Percentiles rank a stretch among this genome's conserved stretches.
phyloP scores from a whole-genome alignment of 2,797 vertebrate genomes.

The Gymnocypris eckloni region DNA sequence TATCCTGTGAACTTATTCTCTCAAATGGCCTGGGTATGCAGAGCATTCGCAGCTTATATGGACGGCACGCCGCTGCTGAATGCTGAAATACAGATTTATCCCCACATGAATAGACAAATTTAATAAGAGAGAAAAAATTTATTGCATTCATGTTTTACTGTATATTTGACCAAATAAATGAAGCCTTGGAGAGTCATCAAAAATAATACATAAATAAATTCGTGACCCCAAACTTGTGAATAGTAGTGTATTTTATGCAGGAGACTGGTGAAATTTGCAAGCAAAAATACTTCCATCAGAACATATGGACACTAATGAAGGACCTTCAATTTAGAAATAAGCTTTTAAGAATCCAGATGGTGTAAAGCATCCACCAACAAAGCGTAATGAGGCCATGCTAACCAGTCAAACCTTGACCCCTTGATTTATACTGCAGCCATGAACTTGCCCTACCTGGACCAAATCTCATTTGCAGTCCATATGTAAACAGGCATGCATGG shows the following conservation, averaged over 20 bases:
- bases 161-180: not conserved
- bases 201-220: not conserved
- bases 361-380: not conserved
- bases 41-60: too few species aligned
- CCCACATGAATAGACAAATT: too few species aligned
- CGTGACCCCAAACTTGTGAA: not conserved
- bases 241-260: not conserved
- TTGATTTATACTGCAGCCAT: not conserved
- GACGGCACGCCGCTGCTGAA: too few species aligned
- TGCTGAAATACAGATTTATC: too few species aligned
- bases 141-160: not conserved
- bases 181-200: not conserved
- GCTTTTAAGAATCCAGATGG: slow-evolving; percentile 1
- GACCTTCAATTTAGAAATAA: too few species aligned
- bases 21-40: too few species aligned
- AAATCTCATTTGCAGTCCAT: not conserved
- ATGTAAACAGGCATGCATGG: not conserved
- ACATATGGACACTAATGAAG: not conserved
- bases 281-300: not conserved
- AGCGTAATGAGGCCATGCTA: not conserved
- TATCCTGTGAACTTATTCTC: too few species aligned
- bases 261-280: not conserved
- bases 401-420: slow-evolving; percentile 5
- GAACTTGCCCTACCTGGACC: not conserved
- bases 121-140: not conserved